Conservation (phyloP, 2,888 invertebrate species). For the Sarcophaga subvicina region DNA sequence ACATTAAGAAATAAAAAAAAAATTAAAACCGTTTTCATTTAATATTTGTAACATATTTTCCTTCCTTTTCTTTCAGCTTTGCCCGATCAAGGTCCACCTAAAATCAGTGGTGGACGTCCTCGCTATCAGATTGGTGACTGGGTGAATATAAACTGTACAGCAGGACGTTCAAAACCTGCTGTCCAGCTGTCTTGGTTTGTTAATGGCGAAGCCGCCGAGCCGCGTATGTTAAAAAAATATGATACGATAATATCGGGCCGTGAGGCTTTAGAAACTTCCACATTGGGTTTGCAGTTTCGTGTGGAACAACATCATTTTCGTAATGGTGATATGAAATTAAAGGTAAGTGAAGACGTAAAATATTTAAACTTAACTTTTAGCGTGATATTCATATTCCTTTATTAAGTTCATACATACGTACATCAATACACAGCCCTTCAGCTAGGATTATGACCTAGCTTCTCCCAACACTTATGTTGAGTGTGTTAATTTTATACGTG, state of each 20-base stretch:
- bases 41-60: too few species aligned
- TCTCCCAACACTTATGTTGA: too few species aligned
- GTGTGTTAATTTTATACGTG: too few species aligned
- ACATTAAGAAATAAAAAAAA: too few species aligned
- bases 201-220: constrained; percentile 83
- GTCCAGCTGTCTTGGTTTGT: constrained; percentile 85
- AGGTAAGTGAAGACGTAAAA: constrained; percentile 78
- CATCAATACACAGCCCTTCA: too few species aligned
- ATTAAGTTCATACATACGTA: too few species aligned
- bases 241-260: constrained; percentile 83
- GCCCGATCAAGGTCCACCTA: constrained; percentile 84
- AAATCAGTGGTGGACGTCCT: constrained; percentile 84
- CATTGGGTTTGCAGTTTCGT: constrained; percentile 87
- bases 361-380: background rate
- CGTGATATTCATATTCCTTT: too few species aligned
- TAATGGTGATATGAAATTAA: constrained; percentile 88
- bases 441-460: too few species aligned
- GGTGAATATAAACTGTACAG: constrained; percentile 85
- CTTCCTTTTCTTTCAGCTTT: constrained; percentile 81
- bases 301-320: constrained; percentile 87
- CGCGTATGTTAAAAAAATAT: constrained; percentile 82
- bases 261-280: constrained; percentile 86
- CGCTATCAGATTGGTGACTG: constrained; percentile 85
- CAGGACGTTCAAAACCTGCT: constrained; percentile 85
- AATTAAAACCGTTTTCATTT: too few species aligned